Percentiles rank a stretch among this genome's conserved stretches.
Conservation (phyloP, 2,113 vertebrate genomes). For the Gobius niger region DNA sequence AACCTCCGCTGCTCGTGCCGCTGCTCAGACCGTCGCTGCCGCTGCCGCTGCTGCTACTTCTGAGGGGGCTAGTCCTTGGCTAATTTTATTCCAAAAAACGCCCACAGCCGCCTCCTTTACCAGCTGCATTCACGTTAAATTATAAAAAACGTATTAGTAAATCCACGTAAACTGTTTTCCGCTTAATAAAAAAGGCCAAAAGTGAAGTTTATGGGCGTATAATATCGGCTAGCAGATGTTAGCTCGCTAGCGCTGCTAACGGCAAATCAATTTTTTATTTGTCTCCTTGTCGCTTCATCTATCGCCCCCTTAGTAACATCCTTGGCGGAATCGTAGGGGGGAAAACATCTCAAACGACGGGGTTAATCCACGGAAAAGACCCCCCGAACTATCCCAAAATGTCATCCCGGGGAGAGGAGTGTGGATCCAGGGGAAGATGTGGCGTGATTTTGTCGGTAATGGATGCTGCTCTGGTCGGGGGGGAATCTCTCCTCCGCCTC, state of each 20-base stretch:
- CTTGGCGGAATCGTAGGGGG: slow-evolving; percentile 8
- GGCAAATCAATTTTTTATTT: slow-evolving; percentile 48
- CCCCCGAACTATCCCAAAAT: slow-evolving; percentile 22
- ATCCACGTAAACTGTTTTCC: neutral
- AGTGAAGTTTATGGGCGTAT: neutral
- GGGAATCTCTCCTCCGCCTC: slow-evolving; percentile 33
- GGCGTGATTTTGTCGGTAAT: slow-evolving; percentile 29
- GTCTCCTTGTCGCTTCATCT: slow-evolving; percentile 46
- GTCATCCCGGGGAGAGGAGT: slow-evolving; percentile 36
- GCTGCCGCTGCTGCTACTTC: neutral
- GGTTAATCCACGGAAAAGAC: slow-evolving; percentile 6
- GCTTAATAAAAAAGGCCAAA: neutral
- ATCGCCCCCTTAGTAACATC: slow-evolving; percentile 35
- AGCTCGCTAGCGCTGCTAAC: slow-evolving; percentile 52
- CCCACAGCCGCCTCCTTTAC: slow-evolving; percentile 24
- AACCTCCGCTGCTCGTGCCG: neutral
- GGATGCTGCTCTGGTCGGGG: slow-evolving; percentile 46
- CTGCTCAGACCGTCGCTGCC: neutral
- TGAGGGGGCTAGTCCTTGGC: slow-evolving; percentile 2
- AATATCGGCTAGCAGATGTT: slow-evolving; percentile 41
- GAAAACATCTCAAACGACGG: neutral
- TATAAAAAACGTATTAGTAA: neutral
- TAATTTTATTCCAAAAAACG: slow-evolving; percentile 39
- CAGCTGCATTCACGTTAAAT: slow-evolving; percentile 2
- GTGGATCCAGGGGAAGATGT: slow-evolving; percentile 31